These are phyloP conservation scores for Panagrolaimus sp. DNA, from an alignment of 1,140 invertebrate genomes.

Conservation along the genomic window DNA sequence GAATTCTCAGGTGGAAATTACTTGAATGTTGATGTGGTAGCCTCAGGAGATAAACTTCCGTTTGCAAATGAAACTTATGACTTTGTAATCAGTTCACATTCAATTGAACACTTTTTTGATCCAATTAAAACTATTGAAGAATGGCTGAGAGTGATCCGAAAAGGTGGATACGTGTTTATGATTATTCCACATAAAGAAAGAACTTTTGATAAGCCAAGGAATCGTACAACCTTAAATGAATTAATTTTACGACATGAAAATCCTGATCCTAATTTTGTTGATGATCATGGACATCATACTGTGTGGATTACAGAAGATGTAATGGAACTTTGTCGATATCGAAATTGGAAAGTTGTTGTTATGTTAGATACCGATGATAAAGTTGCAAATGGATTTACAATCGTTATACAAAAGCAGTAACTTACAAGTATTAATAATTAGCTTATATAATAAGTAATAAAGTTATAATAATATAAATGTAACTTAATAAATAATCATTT, in stretches of 20 bases:
- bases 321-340: constrained; percentile 19
- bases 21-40: constrained; percentile 16
- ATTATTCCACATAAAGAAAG: no score
- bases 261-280: background rate
- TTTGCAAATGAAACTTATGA: constrained; percentile 16
- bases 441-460: no score
- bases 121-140: constrained; percentile 17
- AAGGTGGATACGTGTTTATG: no score
- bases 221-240: constrained; percentile 2
- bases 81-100: constrained; percentile 24
- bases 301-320: constrained; percentile 25
- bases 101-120: constrained; percentile 24
- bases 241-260: no score
- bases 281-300: constrained; percentile 8
- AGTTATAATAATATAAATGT: no score
- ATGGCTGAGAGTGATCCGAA: no score
- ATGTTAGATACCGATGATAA: constrained; percentile 19
- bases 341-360: constrained; percentile 18
- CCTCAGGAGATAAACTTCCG: constrained; percentile 18
- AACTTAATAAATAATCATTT: no score
- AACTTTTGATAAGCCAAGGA: constrained; percentile 4
- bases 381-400: constrained; percentile 20
- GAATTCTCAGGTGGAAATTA: background rate
- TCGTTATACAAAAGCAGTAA: constrained; percentile 16
- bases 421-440: no score